A percentile compares a stretch with the other conserved stretches of the same genome.
phyloP scores from a whole-genome alignment of 1,140 invertebrate species.

The Heliothis subflexa region DNA sequence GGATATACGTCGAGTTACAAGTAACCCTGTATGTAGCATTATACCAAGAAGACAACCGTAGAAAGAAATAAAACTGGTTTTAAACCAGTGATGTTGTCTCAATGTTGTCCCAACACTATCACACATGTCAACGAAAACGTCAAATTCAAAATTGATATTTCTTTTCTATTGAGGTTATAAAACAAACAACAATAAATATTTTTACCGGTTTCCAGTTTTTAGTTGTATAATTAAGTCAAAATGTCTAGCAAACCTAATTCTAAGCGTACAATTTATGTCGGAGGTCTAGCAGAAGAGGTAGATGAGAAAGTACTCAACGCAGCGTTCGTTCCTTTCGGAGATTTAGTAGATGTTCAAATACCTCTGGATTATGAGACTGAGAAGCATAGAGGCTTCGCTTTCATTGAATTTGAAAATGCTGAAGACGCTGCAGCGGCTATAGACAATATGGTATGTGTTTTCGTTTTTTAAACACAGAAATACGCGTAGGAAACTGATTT shows the following conservation, averaged over 20 bases:
- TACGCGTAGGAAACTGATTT: no score
- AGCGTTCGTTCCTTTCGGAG: constrained; percentile 99
- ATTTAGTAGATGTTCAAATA: constrained; percentile 98
- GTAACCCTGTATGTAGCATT: no score
- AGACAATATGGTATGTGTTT: constrained; percentile 96
- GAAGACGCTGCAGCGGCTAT: constrained; percentile 99
- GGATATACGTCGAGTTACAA: no score
- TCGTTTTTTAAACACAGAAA: not conserved
- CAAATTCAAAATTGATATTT: not conserved
- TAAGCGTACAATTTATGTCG: constrained; percentile 93
- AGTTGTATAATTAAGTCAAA: not conserved
- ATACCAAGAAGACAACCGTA: no score
- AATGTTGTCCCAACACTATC: no score
- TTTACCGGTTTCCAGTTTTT: not conserved
- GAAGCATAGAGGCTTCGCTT: constrained; percentile 98
- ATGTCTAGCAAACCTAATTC: constrained; percentile 87
- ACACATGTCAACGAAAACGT: no score
- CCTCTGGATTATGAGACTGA: constrained; percentile 99
- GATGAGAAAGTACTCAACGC: constrained; percentile 98
- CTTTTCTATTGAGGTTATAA: constrained; percentile 29
- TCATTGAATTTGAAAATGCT: constrained; percentile 98
- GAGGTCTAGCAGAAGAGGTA: constrained; percentile 98
- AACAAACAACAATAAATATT: constrained; percentile 33
- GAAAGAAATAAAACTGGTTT: no score
- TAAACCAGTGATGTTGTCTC: no score